Base-by-base conservation (phyloP, 64 coral and sea anemone species). In the Astreopora myriophthalma region DNA sequence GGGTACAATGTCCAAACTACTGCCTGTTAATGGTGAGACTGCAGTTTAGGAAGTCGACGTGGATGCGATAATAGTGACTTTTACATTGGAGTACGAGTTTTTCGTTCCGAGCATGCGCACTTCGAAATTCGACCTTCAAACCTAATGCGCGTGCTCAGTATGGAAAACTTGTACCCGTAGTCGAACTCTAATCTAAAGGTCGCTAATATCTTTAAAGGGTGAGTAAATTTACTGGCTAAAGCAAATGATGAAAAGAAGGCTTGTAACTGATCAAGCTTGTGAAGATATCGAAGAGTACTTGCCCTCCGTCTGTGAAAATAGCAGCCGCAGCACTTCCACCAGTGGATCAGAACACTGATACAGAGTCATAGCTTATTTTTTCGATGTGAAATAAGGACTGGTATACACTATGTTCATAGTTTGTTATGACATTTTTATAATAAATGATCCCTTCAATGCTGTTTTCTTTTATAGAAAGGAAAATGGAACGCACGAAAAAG, bases 341-440 rank as follows among this genome's bases (percentile, higher is more conserved):
- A 36, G 31, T 85, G 57, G 57, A 63, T 85, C 82, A 85, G 82
- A 63, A 85, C 64, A 64, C 44, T 65, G 52, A 84, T 84, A 64
- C 58, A 58, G 80, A 84, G 8, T 65, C 63, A 84, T 65, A n/a
- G n/a, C n/a, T n/a, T n/a, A n/a, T n/a, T n/a, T n/a, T n/a, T n/a
- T n/a, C n/a, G n/a, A n/a, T n/a, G n/a, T n/a, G n/a, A n/a, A n/a
- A n/a, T n/a, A n/a, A n/a, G 34, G 71, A 74, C 71, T 42, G 71
- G 30, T 40, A 74, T 74, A 74, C 71, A 74, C 34, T 19, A 74
- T 74, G 71, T 40, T 40, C 5, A 36, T 20, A 31, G 71, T 74
- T 74, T 74, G 71, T 42, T 74, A 40, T 74, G 71, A 34, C 71
- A 74, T 74, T 36, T 40, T 74, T 74, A 23, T 74, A 17, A 74